Evolutionary conservation across 2,113 vertebrate species (phyloP), one percentile per base, ranked within the genome.

Genomic region (Xiphophorus hellerii): DNA sequence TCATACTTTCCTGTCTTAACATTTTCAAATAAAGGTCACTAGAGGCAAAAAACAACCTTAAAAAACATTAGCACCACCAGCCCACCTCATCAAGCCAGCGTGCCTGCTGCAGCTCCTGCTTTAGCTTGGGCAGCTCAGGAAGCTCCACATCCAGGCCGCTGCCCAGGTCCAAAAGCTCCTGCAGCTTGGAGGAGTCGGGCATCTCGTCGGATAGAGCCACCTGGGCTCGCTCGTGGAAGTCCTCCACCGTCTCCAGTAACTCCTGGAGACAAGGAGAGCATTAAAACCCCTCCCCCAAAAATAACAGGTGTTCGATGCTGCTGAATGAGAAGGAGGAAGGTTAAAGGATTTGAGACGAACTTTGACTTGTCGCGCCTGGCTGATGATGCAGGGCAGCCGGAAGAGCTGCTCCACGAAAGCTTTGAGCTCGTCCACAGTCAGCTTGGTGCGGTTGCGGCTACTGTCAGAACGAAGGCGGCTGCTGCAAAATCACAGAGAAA

Each of bases 381-480:
- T 96, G 94, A 99, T 96, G 88, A 99, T 85, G 81, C 98, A 99
- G 0, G 98, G 97, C 80, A 99, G 94, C 77, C 95, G 96, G 76
- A 96, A 98, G 61, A 99, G 94, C 84, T 99, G 98, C 42, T 98
- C 96, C 37, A 99, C 98, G 65, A 99, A 99, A 2, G 96, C 97
- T 87, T 99, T 99, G n/a, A 99, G 92, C 87, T 99, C 98, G 83
- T 99, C 97, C 92, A 99, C 96, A 0, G 97, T 98, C 74, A 99
- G 94, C 84, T 98, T 99, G 79, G 95, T 98, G 70, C 98, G 95
- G 67, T 95, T 96, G 65, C 95, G 95, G 66, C 94, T 83, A 78
- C 63, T 95, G 6, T 98, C 97, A 20, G 96, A 93, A 70, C 94
- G 95, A 84, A 96, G 94, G 61, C 92, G 89, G 60, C 94, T 96